Percentiles rank a stretch among this genome's conserved stretches.
Evolutionary conservation across 2,888 invertebrate genomes (phyloP).

Genomic region (Phyllotreta cruciferae): DNA sequence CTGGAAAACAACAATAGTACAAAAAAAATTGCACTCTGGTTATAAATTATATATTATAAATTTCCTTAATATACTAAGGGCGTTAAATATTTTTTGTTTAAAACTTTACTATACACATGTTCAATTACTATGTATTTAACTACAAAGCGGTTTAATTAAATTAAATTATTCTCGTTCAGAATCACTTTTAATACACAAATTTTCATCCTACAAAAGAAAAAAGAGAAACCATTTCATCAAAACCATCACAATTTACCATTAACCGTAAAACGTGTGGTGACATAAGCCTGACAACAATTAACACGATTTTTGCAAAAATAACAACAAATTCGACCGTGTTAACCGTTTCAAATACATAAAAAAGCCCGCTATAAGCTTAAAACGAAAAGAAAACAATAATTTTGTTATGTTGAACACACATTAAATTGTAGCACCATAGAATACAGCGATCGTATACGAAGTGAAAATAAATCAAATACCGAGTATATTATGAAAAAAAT

Average conservation of each 20-base stretch:
- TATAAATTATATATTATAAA: conserved; percentile 14
- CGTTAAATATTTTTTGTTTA: conserved; percentile 19
- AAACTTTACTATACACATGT: not conserved
- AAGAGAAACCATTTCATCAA: conserved; percentile 49
- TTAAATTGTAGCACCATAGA: conserved; percentile 16
- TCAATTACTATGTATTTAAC: too few relatives aligned
- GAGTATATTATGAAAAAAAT: too few relatives aligned
- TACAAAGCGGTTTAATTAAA: conserved; percentile 12
- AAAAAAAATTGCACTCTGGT: conserved; percentile 31
- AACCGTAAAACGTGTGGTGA: conserved; percentile 60
- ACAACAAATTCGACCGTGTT: too few relatives aligned
- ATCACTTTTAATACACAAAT: conserved; percentile 15
- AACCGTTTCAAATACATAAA: too few relatives aligned
- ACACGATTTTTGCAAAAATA: conserved; percentile 2
- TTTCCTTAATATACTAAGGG: conserved; percentile 8
- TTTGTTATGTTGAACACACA: conserved; percentile 5
- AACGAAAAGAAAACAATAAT: too few relatives aligned
- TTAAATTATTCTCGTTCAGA: conserved; percentile 13
- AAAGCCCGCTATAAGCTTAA: too few relatives aligned
- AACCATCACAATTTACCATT: conserved; percentile 60
- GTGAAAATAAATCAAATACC: too few relatives aligned
- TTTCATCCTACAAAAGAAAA: conserved; percentile 32
- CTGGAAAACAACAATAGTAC: conserved; percentile 33
- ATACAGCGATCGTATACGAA: not conserved
- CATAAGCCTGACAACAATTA: conserved; percentile 36